Conservation (phyloP, 2,888 invertebrate species). For the Allacma fusca region DNA sequence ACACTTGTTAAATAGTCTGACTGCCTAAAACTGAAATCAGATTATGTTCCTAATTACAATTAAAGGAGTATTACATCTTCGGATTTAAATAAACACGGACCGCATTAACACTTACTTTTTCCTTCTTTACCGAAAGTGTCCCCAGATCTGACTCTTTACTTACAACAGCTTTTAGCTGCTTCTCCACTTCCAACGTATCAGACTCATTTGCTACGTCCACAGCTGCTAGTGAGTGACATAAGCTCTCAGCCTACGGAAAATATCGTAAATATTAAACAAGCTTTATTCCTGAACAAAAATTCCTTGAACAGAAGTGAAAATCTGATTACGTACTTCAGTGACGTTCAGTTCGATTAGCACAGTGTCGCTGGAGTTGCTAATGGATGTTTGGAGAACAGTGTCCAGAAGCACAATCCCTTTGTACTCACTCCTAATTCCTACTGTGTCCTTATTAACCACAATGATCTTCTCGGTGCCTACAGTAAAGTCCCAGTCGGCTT, state of each 20-base stretch:
- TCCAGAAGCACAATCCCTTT: constrained; percentile 89
- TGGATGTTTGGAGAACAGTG: constrained; percentile 85
- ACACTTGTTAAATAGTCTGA: background rate
- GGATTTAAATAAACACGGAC: too few relatives aligned
- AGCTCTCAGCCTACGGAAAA: constrained; percentile 60
- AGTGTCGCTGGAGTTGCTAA: constrained; percentile 73
- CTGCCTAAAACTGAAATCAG: too few relatives aligned
- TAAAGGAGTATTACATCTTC: too few relatives aligned
- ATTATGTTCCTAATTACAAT: too few relatives aligned
- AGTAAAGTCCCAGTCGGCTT: constrained; percentile 17
- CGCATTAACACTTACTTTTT: too few relatives aligned
- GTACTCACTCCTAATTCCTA: constrained; percentile 87
- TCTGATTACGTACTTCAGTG: constrained; percentile 74
- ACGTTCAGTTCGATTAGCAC: constrained; percentile 85
- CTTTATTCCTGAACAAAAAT: background rate
- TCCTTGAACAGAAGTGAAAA: background rate
- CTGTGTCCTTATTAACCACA: constrained; percentile 80
- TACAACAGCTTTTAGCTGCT: constrained; percentile 54
- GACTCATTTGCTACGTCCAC: constrained; percentile 50
- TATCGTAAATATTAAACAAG: constrained; percentile 2
- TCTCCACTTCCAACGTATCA: constrained; percentile 54
- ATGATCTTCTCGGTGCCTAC: constrained; percentile 80
- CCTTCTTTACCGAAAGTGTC: constrained; percentile 55
- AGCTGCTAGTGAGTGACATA: constrained; percentile 58
- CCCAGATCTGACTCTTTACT: constrained; percentile 50